These are phyloP conservation scores for Xestobium rufovillosum DNA, from an alignment of 2,888 invertebrate species.

Conservation along the genomic window DNA sequence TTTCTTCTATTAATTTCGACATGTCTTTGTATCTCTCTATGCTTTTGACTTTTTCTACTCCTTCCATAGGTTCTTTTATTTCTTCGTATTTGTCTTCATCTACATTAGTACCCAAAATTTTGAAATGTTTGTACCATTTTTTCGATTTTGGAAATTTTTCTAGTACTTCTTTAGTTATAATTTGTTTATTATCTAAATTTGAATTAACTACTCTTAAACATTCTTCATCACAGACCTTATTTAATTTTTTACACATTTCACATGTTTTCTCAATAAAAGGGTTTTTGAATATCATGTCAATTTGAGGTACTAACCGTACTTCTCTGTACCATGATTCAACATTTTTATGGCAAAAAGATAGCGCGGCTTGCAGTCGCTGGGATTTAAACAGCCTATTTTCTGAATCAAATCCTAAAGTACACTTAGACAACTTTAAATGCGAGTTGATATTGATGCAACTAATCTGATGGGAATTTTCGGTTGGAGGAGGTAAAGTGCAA, in stretches of 20 bases:
- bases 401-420: slow-evolving; percentile 54
- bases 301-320: slow-evolving; percentile 40
- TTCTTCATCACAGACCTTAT: slow-evolving; percentile 19
- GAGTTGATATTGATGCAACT: slow-evolving; percentile 48
- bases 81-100: slow-evolving; percentile 40
- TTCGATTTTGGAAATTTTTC: slow-evolving; percentile 49
- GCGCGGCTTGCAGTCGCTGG: slow-evolving; percentile 55
- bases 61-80: slow-evolving; percentile 52
- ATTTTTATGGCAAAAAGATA: slow-evolving; percentile 57
- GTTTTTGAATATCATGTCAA: slow-evolving; percentile 25
- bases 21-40: slow-evolving; percentile 66
- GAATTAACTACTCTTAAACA: slow-evolving; percentile 12
- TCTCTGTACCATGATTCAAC: slow-evolving; percentile 58
- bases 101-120: slow-evolving; percentile 47
- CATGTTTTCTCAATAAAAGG: slow-evolving; percentile 15
- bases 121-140: slow-evolving; percentile 61
- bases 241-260: slow-evolving; percentile 20
- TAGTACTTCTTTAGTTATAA: slow-evolving; percentile 34
- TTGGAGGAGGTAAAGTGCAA: slow-evolving; percentile 53
- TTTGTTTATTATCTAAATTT: slow-evolving; percentile 26
- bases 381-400: slow-evolving; percentile 58
- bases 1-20: slow-evolving; percentile 62
- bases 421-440: slow-evolving; percentile 51
- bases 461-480: slow-evolving; percentile 46
- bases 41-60: slow-evolving; percentile 58